These are phyloP conservation scores for Dicrostonyx torquatus DNA, from an alignment of 2,797 vertebrate species.

Conservation along the genomic window DNA sequence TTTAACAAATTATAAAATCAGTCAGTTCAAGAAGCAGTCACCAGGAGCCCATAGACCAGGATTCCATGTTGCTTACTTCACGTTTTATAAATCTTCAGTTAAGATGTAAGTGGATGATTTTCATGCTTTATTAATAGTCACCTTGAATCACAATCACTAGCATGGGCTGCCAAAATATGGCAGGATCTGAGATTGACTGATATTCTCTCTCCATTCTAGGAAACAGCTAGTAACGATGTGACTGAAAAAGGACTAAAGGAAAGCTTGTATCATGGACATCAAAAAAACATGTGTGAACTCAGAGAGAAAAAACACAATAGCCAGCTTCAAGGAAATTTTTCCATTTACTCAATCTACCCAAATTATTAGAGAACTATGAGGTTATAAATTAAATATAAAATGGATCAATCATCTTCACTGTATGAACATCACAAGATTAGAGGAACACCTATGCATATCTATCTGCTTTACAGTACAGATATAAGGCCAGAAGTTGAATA, in stretches of 20 bases:
- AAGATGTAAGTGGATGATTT: not conserved
- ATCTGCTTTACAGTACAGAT: not conserved
- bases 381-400: not conserved
- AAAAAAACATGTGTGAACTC: not conserved
- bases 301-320: not conserved
- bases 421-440: not conserved
- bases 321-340: not conserved
- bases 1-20: not conserved
- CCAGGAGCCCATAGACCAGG: not conserved
- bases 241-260: not conserved
- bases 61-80: not conserved
- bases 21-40: not conserved
- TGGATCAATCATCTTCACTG: not conserved
- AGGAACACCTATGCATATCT: not conserved
- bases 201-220: not conserved
- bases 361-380: not conserved
- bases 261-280: not conserved
- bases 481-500: not conserved
- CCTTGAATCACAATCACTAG: not conserved
- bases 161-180: too few species aligned
- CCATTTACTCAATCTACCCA: not conserved
- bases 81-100: not conserved
- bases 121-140: not conserved
- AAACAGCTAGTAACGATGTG: not conserved
- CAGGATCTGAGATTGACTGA: not conserved